Percentiles rank a stretch among this genome's conserved stretches.
phyloP scores from a whole-genome alignment of 2,113 vertebrate genomes.

The Nasalis larvatus region DNA sequence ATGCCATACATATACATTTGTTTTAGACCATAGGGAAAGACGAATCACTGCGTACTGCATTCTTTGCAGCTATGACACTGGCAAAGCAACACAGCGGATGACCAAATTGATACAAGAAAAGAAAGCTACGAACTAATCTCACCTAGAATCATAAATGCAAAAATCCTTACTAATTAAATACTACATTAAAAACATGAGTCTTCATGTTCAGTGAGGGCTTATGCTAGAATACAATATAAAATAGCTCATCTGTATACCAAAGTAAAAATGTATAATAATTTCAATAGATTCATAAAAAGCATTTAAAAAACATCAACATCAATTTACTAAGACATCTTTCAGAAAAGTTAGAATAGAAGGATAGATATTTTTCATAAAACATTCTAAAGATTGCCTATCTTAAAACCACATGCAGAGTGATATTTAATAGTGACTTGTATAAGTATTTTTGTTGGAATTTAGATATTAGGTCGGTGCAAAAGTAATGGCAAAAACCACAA shows the following conservation, averaged over 20 bases:
- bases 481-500: too few relatives aligned
- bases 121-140: not conserved
- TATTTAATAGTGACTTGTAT: not conserved
- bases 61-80: not conserved
- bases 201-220: too few relatives aligned
- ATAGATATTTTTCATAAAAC: not conserved
- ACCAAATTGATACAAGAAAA: not conserved
- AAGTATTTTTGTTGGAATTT: not conserved
- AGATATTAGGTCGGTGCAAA: not conserved
- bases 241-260: not conserved
- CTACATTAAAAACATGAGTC: not conserved
- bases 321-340: not conserved
- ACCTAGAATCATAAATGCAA: not conserved
- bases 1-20: not conserved
- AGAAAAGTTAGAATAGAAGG: not conserved
- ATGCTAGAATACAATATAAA: not conserved
- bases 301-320: not conserved
- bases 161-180: not conserved
- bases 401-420: not conserved
- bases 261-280: not conserved
- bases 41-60: not conserved
- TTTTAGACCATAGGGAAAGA: not conserved
- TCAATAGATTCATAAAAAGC: not conserved
- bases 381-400: not conserved
- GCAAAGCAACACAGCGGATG: not conserved